Evolutionary conservation across 1,140 invertebrate genomes (phyloP).

Genomic region (Orchestia grillus): DNA sequence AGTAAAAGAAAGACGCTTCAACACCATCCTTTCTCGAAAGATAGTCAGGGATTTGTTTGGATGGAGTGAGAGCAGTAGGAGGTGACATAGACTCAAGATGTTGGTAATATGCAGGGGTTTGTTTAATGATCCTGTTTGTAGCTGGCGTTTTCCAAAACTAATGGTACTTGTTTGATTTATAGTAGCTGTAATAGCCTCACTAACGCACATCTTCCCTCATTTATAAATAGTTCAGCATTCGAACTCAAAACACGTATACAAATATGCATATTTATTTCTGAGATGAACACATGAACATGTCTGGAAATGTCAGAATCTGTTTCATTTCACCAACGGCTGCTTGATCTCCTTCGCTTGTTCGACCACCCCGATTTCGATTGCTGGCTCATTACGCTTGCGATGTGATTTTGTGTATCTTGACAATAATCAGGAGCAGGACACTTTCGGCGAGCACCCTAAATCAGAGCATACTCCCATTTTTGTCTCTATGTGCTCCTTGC

Average conservation of each 20-base stretch:
- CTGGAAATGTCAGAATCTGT: background rate
- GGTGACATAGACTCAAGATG: background rate
- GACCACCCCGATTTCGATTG: too few relatives aligned
- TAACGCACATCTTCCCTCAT: background rate
- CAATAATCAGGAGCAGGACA: too few relatives aligned
- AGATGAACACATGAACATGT: background rate
- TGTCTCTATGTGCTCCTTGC: too few relatives aligned
- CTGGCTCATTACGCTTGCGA: too few relatives aligned
- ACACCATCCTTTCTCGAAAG: background rate
- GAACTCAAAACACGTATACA: background rate
- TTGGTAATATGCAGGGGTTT: background rate
- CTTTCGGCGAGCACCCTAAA: too few relatives aligned
- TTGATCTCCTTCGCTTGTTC: too few relatives aligned
- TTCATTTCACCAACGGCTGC: too few relatives aligned
- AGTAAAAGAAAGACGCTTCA: background rate
- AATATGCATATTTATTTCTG: background rate
- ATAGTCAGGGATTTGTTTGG: background rate
- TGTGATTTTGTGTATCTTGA: too few relatives aligned
- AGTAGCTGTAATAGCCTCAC: background rate
- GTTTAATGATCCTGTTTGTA: background rate
- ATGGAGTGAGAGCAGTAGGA: background rate
- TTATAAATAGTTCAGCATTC: background rate
- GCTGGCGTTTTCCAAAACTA: background rate
- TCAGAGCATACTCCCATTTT: too few relatives aligned
- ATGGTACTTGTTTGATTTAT: background rate